Base-by-base conservation (phyloP, 2,888 invertebrate species). In the Lepidonotus clava region DNA sequence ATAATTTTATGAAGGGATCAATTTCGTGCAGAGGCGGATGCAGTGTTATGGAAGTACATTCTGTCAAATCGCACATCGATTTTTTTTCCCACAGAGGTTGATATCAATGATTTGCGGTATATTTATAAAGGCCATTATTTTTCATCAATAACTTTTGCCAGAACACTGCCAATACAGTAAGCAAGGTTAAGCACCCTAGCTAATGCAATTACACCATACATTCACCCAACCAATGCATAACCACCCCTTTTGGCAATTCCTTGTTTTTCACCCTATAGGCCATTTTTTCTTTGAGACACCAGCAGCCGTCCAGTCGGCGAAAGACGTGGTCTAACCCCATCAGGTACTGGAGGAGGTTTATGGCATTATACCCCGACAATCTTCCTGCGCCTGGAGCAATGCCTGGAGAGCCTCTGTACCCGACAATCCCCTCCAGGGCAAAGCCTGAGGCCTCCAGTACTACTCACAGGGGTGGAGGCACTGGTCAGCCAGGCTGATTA, bases 61-160 rank as follows among this genome's bases (percentile, higher is more conserved):
- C 71, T 38, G 36, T 71, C 71, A 71, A 71, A 71, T 71, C 34
- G 38, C 71, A 34, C 71, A 71, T 71, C 38, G 71, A 71, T 71
- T 71, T 71, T 71, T 34, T 71, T 34, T 34, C 36, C 71, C 32
- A 66, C 36, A n/a, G 14, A 38, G 71, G 71, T 71, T 71, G 36
- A 71, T 71, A 71, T 71, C 71, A 71, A 71, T 71, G 71, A 71
- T 71, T 71, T 71, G 21, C 71, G 24, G 71, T 71, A 71, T 71
- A 71, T 71, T 38, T 71, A 38, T 71, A 71, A 71, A 71, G 71
- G 71, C 71, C 71, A 71, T 71, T 71, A 71, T 71, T 71, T 71
- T 71, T n/a, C 71, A 71, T 71, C 71, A 71, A 71, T 71, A 71
- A 34, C 36, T 38, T 71, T 71, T 71, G 18, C n/a, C n/a, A n/a